Evolutionary conservation across 1,140 invertebrate species (phyloP), one percentile per base, ranked within the genome.

Genomic region (Drosophila nebulosa): DNA sequence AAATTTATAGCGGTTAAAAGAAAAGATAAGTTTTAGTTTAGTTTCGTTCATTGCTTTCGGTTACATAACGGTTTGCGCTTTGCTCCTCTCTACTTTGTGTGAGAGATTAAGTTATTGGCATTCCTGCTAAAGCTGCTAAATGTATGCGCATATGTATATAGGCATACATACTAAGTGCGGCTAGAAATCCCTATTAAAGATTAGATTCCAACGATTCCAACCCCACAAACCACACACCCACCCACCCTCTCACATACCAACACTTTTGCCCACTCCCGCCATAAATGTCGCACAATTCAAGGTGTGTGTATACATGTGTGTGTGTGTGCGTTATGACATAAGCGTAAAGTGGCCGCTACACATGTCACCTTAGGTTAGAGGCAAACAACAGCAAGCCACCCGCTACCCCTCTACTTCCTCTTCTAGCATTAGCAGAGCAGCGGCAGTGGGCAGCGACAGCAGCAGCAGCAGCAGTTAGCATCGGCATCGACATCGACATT

Each of bases 201-300:
- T 46, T 46, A 46, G 39, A 46, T 46, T 46, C 16, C 39, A 46
- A 46, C 39, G 2, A 9, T 10, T 10, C 30, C 30, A 10, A 32
- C 30, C 30, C 1, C 10, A 32, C 10, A 0, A 4, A 12, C 10
- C 30, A 32, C 14, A 7, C n/a, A 21, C 18, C 39, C 16, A 42
- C 39, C 14, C 39, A 9, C 16, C 39, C 6, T 16, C 16, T 42
- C 2, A 32, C 12, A 32, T 2, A 3, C 2, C 16, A 3, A 18
- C 16, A 21, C 26, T 18, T 12, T 12, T 32, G 10, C 24, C 52
- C 26, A 32, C 18, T 10, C 51, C 59, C 60, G 51, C 52, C 60
- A 73, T 57, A 64, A 69, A 27, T 50, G 52, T 69, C 69, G 69
- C 69, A 58, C 52, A 64, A 46, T 30, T 42, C 60, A 64, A 72